phyloP scores from a whole-genome alignment of 2,888 invertebrate genomes.

The Agrotis exclamationis region DNA sequence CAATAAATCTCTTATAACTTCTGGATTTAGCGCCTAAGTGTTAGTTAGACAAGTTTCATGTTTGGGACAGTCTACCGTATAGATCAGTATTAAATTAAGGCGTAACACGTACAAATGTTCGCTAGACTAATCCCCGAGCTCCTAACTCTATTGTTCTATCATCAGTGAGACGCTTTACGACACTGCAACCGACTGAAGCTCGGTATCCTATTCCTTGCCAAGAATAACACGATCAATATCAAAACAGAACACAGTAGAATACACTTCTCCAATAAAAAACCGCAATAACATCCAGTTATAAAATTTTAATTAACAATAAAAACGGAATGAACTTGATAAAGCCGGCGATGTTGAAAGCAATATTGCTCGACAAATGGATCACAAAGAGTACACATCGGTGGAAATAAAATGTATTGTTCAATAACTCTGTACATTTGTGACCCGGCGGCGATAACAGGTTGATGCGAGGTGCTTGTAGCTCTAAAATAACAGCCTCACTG shows the following conservation, averaged over 20 bases:
- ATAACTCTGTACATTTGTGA: conserved; percentile 44
- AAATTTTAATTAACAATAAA: conserved; percentile 41
- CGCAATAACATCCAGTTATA: conserved; percentile 26
- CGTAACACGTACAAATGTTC: neutral
- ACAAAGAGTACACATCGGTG: conserved; percentile 38
- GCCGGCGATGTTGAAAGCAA: conserved; percentile 39
- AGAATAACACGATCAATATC: conserved; percentile 14
- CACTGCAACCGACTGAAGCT: neutral
- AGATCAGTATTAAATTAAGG: conserved; percentile 3
- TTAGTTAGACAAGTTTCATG: neutral
- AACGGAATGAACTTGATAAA: conserved; percentile 40
- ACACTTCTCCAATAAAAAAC: conserved; percentile 15
- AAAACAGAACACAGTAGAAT: conserved; percentile 3
- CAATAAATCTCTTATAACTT: neutral
- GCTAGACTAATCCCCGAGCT: neutral
- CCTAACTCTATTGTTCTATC: neutral
- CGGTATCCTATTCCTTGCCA: neutral
- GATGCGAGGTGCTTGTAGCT: neutral
- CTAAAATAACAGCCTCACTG: too few species aligned
- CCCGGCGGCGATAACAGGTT: conserved; percentile 18
- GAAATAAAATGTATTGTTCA: conserved; percentile 53
- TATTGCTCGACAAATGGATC: conserved; percentile 48
- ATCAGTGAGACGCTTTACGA: neutral
- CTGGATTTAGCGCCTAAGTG: neutral
- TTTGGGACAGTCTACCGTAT: neutral